phyloP scores from a whole-genome alignment of 1,140 invertebrate species.

The Proctacanthus coquilletti region DNA sequence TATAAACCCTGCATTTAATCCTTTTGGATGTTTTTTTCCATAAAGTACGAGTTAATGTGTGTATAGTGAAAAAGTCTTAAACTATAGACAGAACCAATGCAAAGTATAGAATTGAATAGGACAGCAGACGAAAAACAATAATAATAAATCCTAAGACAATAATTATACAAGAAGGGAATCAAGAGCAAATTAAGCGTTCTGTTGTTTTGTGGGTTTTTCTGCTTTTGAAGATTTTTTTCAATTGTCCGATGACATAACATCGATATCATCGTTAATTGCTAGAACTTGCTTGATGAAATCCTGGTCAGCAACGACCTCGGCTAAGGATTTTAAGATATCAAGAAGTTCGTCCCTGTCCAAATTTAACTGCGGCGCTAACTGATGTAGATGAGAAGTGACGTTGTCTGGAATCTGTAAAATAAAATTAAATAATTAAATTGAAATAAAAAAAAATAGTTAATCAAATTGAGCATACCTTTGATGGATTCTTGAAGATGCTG shows the following conservation, averaged over 20 bases:
- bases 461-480: constrained; percentile 36
- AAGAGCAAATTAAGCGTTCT: too few species aligned
- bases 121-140: too few species aligned
- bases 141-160: too few species aligned
- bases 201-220: too few species aligned
- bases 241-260: constrained; percentile 56
- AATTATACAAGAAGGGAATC: too few species aligned
- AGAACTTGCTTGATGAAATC: constrained; percentile 54
- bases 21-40: too few species aligned
- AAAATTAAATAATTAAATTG: constrained; percentile 4
- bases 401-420: constrained; percentile 39
- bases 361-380: constrained; percentile 55
- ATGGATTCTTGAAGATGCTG: constrained; percentile 41
- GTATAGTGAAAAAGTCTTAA: too few species aligned
- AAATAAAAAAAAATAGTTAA: constrained; percentile 1
- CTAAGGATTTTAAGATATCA: constrained; percentile 43
- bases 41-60: too few species aligned
- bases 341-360: constrained; percentile 43
- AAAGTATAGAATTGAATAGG: too few species aligned
- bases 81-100: too few species aligned
- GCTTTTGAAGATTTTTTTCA: constrained; percentile 29
- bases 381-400: constrained; percentile 40
- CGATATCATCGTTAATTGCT: constrained; percentile 55
- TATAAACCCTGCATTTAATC: too few species aligned
- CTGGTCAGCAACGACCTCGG: constrained; percentile 51